A percentile compares a stretch with the other conserved stretches of the same genome.
Conservation (phyloP, 2,113 vertebrate genomes). For the Fukomys damarensis region DNA sequence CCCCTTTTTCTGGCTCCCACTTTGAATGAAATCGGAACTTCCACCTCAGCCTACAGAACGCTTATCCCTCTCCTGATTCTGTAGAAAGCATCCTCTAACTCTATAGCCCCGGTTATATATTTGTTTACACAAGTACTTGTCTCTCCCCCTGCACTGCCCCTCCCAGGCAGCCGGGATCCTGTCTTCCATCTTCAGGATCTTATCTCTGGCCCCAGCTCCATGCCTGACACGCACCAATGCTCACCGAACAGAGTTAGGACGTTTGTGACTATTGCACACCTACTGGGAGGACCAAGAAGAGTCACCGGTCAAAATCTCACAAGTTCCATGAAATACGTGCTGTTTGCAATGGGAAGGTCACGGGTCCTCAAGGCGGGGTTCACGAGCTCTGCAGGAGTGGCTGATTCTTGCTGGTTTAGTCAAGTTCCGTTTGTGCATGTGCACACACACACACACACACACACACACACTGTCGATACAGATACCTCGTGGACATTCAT, state of each 20-base stretch:
- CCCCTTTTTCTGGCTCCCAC: background rate
- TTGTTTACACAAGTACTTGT: accelerated
- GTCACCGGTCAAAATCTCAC: background rate
- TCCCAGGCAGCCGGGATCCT: background rate
- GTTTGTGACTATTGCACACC: background rate
- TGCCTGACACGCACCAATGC: background rate
- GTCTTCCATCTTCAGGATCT: accelerated
- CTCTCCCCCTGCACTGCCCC: accelerated
- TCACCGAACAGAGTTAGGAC: accelerated
- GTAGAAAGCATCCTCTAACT: too few relatives aligned
- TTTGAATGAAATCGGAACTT: background rate
- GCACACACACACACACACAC: accelerated
- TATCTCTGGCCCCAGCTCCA: accelerated
- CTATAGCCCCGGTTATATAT: accelerated
- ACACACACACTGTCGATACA: background rate
- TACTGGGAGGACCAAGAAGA: background rate
- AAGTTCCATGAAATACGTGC: accelerated
- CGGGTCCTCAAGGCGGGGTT: accelerated
- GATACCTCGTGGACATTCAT: background rate
- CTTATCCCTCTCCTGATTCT: accelerated
- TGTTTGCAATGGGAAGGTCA: accelerated
- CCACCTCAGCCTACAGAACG: background rate
- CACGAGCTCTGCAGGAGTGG: background rate
- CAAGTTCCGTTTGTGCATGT: background rate
- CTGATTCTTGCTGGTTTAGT: background rate